Base-by-base conservation (phyloP, 1,140 invertebrate genomes). In the Atta texana region DNA sequence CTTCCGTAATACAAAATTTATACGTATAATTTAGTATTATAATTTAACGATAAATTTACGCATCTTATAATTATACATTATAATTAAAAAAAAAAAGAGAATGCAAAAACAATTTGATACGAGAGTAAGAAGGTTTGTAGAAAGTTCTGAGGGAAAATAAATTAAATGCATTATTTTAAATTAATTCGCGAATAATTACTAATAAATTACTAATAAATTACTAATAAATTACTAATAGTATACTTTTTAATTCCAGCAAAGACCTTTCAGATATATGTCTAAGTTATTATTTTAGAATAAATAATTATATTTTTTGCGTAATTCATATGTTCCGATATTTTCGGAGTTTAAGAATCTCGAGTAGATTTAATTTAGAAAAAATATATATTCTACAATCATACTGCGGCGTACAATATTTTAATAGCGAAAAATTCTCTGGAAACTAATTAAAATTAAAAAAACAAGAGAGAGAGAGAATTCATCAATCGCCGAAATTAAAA, bases 31-130 rank as follows among this genome's bases (percentile, higher is more conserved):
- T 69, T 24, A 49, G 2, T 49, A 10, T n/a, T 34, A n/a, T 12
- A 66, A 66, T 10, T 66, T 66, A 66, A 68, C n/a, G n/a, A 68
- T 39, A n/a, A 68, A n/a, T 44, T 49, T 68, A 68, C 64, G n/a
- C 12, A 16, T 55, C 21, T 34, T 6, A 0, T 24, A 55, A 57
- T 75, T 57, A 57, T 10, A 39, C 28, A 6, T 55, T 44, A 21
- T 57, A 75, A 18, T 57, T 75, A 2, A 2, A 69, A 8, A 49
- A 18, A 31, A 31, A 31, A 31, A 6, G 0, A 6, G 59, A 28
- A 53, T 16, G 49, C 3, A 28, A 39, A 51, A 72, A 49, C 12
- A 7, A 71, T 14, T 14, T 31, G 8, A 16, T 5, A 14, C 16
- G 49, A 51, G 3, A 28, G 24, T n/a, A 28, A 51, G 69, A 12